Evolutionary conservation across 2,888 invertebrate genomes (phyloP).

Genomic region (Eumacrocentrus americanus): DNA sequence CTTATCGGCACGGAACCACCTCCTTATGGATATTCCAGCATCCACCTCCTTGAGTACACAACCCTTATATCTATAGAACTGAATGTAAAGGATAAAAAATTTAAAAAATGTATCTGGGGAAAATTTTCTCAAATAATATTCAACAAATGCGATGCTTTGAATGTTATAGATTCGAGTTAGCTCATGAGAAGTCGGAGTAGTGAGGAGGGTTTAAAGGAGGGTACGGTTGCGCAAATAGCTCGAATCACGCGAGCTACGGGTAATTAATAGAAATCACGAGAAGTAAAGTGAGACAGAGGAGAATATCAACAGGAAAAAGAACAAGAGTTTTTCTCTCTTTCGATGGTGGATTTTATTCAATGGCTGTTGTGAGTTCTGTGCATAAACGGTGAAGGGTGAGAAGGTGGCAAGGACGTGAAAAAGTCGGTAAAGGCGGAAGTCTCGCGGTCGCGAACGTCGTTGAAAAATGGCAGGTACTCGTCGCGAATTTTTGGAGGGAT

Average conservation of each 20-base stretch:
- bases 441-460: background rate
- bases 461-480: constrained; percentile 27
- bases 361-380: constrained; percentile 13
- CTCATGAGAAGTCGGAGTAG: constrained; percentile 26
- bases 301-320: background rate
- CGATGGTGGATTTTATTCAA: background rate
- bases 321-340: no score
- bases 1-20: no score
- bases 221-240: constrained; percentile 43
- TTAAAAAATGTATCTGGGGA: no score
- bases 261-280: constrained; percentile 53
- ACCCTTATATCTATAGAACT: no score
- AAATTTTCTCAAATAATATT: no score
- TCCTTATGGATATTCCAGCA: no score
- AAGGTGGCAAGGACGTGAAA: constrained; percentile 12
- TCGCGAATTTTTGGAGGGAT: constrained; percentile 24
- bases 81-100: no score
- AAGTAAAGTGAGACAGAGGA: constrained; percentile 29
- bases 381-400: background rate
- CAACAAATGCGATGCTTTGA: no score
- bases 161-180: background rate
- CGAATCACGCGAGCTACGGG: constrained; percentile 51
- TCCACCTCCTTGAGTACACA: no score
- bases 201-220: constrained; percentile 17
- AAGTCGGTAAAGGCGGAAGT: constrained; percentile 11